These are phyloP conservation scores for Vollenhovia emeryi DNA, from an alignment of 1,140 invertebrate species.

Conservation along the genomic window DNA sequence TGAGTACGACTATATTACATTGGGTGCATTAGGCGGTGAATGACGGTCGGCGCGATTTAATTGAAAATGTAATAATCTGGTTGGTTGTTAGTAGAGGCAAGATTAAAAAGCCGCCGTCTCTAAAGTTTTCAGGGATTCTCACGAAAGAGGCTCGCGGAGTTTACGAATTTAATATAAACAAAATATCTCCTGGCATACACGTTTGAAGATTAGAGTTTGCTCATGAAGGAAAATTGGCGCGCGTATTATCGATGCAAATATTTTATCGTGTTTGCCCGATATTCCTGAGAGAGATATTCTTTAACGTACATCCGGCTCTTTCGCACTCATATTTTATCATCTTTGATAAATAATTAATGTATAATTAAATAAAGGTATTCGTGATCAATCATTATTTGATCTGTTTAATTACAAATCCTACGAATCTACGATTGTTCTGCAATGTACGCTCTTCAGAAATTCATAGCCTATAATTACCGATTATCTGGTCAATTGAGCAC, in stretches of 20 bases:
- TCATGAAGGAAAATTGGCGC: conserved; percentile 13
- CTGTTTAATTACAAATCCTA: not conserved
- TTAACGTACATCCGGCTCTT: not conserved
- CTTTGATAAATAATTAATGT: not conserved
- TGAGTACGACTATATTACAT: not conserved
- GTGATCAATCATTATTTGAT: not conserved
- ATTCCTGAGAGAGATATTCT: not conserved
- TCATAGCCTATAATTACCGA: not conserved
- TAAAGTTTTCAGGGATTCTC: conserved; percentile 42
- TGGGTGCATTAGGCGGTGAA: conserved; percentile 24
- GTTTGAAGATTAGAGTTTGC: conserved; percentile 32
- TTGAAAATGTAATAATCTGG: conserved; percentile 52
- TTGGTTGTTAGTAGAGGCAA: not conserved
- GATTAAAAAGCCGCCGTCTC: conserved; percentile 34
- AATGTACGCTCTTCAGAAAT: not conserved
- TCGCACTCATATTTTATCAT: not conserved
- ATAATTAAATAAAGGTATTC: not conserved
- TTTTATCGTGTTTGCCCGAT: conserved; percentile 11
- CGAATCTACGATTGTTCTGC: not conserved
- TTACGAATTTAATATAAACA: conserved; percentile 46
- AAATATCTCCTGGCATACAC: not conserved
- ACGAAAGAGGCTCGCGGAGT: not conserved
- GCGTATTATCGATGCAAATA: conserved; percentile 31
- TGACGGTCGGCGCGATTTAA: conserved; percentile 28
- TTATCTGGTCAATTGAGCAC: not conserved